Base-by-base conservation (phyloP, 2,113 vertebrate genomes). In the Danionella cerebrum region DNA sequence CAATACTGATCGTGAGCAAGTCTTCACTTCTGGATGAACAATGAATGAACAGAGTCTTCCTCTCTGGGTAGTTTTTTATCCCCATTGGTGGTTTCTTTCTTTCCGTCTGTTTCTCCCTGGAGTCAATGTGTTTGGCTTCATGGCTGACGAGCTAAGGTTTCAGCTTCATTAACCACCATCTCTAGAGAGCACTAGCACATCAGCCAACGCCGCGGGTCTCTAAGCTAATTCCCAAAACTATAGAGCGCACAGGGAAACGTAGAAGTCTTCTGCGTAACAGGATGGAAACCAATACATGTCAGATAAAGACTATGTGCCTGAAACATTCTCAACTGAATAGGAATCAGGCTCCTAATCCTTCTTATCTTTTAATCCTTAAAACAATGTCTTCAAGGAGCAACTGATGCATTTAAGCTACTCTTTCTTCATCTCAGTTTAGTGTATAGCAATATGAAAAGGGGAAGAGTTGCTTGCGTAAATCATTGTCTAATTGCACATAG, bases 161-260 rank as follows among this genome's bases (percentile, higher is more conserved):
- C 51, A 47, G 67, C 62, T 60, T 74, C 72, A 74, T 74, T 74
- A 74, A 39, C 29, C 14, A 18, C 38, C 8, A 16, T 70, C 72
- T 66, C 62, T 25, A 12, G 72, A 65, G 72, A 18, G 27, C 52
- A 50, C 6, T 7, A 39, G 29, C 59, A 38, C 65, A 62, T 51
- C 54, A 51, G 42, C 19, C 38, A 21, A 38, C 22, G 33, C 29
- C 25, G 21, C 27, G 21, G 1, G 45, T 11, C 60, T 59, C 67
- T 53, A 24, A 36, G 33, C 24, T 22, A 41, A 42, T 44, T 58
- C 16, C 12, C 41, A 27, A 33, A 45, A 36, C 31, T n/a, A n/a
- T n/a, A n/a, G n/a, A 59, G 39, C 47, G 57, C 62, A 12, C 18
- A 14, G 18, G 14, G 19, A n/a, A 14, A 45, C 29, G 39, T 14